Evolutionary conservation across 1,140 invertebrate genomes (phyloP), one percentile per base, ranked within the genome.

Genomic region (Hesperophylax magnus): DNA sequence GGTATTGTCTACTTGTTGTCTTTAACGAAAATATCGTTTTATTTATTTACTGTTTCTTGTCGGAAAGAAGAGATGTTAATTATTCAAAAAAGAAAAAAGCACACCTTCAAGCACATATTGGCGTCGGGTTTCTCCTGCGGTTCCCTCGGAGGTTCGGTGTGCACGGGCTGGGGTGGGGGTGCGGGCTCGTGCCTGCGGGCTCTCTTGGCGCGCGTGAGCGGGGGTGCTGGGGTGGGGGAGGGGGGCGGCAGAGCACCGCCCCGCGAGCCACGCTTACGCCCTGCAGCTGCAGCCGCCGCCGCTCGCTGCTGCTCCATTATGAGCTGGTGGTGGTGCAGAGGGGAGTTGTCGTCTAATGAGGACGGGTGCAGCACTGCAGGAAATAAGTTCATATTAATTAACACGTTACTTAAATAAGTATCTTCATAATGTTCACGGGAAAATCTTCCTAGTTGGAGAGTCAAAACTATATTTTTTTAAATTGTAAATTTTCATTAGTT

Each of bases 111-210:
- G 85, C 94, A 94, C 94, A 96, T 95, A 86, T 96, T 95, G 22
- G 94, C 95, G 85, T 96, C 95, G 2, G 95, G 95, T 86, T 95
- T 95, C 86, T 95, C 93, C 15, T 91, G 88, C 4, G 94, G 93
- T 86, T 94, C 93, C 24, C 92, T 88, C 6, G 91, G 90, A 53
- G 91, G 89, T 18, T 91, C 87, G 31, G 89, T 86, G 65, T 91
- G 88, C 27, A 91, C 89, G 20, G 90, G 89, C 58, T 86, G 78
- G 69, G 91, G 88, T 27, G 91, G 89, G 31, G 90, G 89, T 54
- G 86, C 81, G 17, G 72, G 72, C 31, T 75, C 72, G 72, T 75
- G 72, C 54, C 88, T 81, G 81, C 89, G 85, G 65, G 88, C 82
- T 86, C 89, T 84, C 85, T 86, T 85, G 67, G 72, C 52, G 53